Percentiles rank a stretch among this genome's conserved stretches.
Conservation (phyloP, 2,888 invertebrate genomes). For the Apoda limacodes region DNA sequence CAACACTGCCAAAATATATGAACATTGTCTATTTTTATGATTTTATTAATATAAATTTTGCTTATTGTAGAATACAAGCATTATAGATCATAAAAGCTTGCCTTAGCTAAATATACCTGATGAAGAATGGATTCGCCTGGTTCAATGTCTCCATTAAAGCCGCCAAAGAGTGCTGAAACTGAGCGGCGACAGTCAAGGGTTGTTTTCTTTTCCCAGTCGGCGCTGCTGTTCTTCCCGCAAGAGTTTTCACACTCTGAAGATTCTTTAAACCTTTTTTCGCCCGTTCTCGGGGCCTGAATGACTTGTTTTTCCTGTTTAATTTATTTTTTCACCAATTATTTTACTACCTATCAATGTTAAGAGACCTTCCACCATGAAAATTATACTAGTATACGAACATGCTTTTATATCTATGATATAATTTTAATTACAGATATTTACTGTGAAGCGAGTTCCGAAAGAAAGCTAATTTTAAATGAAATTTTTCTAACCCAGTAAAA, state of each 20-base stretch:
- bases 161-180: slow-evolving; percentile 93
- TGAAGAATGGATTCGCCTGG: slow-evolving; percentile 74
- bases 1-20: no score
- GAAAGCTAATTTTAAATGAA: no score
- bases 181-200: slow-evolving; percentile 92
- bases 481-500: no score
- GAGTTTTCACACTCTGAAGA: slow-evolving; percentile 90
- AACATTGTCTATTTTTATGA: no score
- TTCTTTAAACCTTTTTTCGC: slow-evolving; percentile 91
- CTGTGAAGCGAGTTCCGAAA: no score
- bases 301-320: slow-evolving; percentile 88
- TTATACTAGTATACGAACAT: no score
- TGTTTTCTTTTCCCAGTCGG: slow-evolving; percentile 80
- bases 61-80: background rate
- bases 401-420: no score
- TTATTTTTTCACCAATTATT: no score
- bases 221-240: slow-evolving; percentile 81
- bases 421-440: no score
- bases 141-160: slow-evolving; percentile 94
- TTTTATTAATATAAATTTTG: slow-evolving; percentile 24
- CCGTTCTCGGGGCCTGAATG: slow-evolving; percentile 87
- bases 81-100: background rate
- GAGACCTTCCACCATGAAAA: no score
- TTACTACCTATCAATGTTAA: no score
- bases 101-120: slow-evolving; percentile 54